Base-by-base conservation (phyloP, 2,888 invertebrate species). In the Argyresthia goedartella region DNA sequence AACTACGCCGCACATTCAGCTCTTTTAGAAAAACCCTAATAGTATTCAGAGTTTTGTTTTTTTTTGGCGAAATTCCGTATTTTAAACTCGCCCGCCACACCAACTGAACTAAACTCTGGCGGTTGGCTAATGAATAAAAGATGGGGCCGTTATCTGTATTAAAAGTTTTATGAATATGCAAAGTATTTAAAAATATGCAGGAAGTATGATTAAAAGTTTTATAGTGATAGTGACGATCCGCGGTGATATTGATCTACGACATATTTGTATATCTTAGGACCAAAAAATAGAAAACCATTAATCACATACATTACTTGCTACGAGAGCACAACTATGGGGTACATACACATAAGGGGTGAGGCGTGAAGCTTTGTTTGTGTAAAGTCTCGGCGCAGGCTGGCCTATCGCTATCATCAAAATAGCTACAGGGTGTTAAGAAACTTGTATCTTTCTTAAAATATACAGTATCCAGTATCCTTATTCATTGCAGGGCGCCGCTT, bases 101-200 rank as follows among this genome's bases (percentile, higher is more conserved):
- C 10, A 15, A 45, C 15, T 25, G 25, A 25, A 4, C 2, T 47
- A 34, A 47, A 47, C 25, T 44, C 14, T 44, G 14, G n/a, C 8
- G 47, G 33, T 25, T 25, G 47, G 47, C 33, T 47, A 25, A 73
- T 81, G 81, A 80, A 81, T 81, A 74, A 81, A 69, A 73, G 75
- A 80, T 79, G 59, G 61, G 55, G 34, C 66, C 69, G 74, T 72
- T 79, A 78, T 76, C 73, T 76, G 73, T 74, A 72, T 47, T 25
- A 34, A 47, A 47, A 47, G 33, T 47, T 47, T 34, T 34, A 34
- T 25, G 33, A 34, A 47, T 25, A 47, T 47, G 16, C 13, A 36
- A 36, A 49, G 13, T 36, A 33, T 47, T 6, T 25, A 25, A 25
- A 25, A 25, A 25, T 25, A 25, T 25, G 2, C 25, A 25, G 6